Evolutionary conservation across 2,888 invertebrate species (phyloP).

Genomic region (Cordylochernes scorpioides): DNA sequence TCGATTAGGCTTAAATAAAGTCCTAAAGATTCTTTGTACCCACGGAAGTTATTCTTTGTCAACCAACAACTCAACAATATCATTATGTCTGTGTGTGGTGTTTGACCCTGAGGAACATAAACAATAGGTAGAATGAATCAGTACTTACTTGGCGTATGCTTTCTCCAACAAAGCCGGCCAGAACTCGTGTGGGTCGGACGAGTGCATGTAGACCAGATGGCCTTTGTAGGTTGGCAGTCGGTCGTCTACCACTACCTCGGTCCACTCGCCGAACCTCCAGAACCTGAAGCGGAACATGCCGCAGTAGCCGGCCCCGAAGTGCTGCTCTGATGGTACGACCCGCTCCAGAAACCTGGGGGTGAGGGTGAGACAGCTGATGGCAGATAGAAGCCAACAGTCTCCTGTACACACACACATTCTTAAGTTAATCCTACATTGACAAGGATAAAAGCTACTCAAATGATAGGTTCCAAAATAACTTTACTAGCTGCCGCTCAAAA

Average conservation of each 20-base stretch:
- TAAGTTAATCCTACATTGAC: neutral
- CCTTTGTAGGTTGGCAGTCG: slow-evolving; percentile 40
- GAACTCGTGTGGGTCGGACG: slow-evolving; percentile 36
- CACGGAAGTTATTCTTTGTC: too few relatives aligned
- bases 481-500: too few relatives aligned
- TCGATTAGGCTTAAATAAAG: too few relatives aligned
- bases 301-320: slow-evolving; percentile 33
- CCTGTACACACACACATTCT: slow-evolving; percentile 5
- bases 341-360: slow-evolving; percentile 39
- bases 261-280: slow-evolving; percentile 55
- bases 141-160: slow-evolving; percentile 45
- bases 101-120: slow-evolving; percentile 1
- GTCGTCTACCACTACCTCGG: slow-evolving; percentile 45
- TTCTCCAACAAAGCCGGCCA: slow-evolving; percentile 51
- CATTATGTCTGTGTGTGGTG: neutral
- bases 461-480: too few relatives aligned
- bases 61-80: too few relatives aligned
- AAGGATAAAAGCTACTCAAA: too few relatives aligned
- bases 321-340: slow-evolving; percentile 36
- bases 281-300: slow-evolving; percentile 43
- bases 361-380: slow-evolving; percentile 35
- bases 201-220: slow-evolving; percentile 33
- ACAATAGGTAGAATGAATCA: slow-evolving; percentile 18
- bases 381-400: slow-evolving; percentile 34
- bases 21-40: too few relatives aligned